Evolutionary conservation across 2,888 invertebrate species (phyloP).

Genomic region (Enchytraeus crypticus): DNA sequence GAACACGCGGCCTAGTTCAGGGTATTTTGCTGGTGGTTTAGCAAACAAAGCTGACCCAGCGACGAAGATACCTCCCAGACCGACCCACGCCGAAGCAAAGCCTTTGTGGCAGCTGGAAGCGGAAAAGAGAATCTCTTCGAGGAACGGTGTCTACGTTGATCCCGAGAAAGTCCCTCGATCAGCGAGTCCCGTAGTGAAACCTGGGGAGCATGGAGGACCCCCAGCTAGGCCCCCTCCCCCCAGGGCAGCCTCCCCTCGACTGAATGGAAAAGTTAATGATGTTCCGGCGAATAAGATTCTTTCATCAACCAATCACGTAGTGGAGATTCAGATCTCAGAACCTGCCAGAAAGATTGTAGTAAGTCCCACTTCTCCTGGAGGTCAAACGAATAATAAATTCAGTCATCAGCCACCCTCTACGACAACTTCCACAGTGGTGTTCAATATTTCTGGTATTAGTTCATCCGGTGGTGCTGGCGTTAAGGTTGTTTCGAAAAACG

Average conservation of each 20-base stretch:
- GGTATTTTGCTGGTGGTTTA: no score
- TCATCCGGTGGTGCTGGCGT: no score
- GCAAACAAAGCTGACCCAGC: no score
- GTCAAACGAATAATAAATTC: neutral
- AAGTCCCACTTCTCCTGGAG: neutral
- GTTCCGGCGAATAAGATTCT: neutral
- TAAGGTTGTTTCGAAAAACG: no score
- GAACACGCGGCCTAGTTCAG: no score
- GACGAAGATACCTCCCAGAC: no score
- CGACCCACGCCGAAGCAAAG: no score
- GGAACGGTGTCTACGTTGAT: slow-evolving; percentile 30
- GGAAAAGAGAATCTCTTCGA: slow-evolving; percentile 31
- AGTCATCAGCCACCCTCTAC: neutral
- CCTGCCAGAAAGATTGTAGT: neutral
- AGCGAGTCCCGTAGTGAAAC: neutral
- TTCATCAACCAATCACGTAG: neutral
- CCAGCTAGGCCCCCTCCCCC: neutral
- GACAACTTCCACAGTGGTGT: neutral
- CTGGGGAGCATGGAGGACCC: neutral
- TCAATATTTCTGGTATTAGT: no score
- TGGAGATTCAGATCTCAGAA: neutral
- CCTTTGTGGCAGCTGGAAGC: slow-evolving; percentile 39
- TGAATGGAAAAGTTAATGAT: neutral
- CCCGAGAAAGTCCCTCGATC: neutral
- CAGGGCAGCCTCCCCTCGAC: neutral